phyloP scores from a whole-genome alignment of 1,140 invertebrate species.

The Euwallacea fornicatus region DNA sequence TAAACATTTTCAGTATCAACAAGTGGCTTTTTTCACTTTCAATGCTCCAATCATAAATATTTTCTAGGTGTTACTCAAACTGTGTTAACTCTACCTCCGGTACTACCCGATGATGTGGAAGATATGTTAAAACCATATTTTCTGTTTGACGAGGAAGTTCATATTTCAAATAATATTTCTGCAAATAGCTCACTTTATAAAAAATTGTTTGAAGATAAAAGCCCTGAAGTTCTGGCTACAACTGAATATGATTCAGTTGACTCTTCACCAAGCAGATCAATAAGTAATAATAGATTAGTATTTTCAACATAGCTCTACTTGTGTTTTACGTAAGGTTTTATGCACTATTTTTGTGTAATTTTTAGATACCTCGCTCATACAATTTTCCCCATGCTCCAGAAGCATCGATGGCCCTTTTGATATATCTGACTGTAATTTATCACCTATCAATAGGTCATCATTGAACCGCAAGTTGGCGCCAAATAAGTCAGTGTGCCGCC shows the following conservation, averaged over 20 bases:
- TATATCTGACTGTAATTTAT: conserved; percentile 42
- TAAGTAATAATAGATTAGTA: too few species aligned
- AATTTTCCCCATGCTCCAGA: too few species aligned
- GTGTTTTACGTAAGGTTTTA: too few species aligned
- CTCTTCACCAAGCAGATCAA: background rate
- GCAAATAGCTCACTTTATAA: conserved; percentile 41
- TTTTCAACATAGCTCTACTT: too few species aligned
- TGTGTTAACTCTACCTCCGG: conserved; percentile 46
- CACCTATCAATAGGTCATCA: conserved; percentile 42
- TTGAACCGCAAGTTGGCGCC: conserved; percentile 7
- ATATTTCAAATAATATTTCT: background rate
- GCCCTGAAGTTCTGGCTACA: background rate
- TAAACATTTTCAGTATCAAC: too few species aligned
- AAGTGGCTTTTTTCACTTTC: too few species aligned
- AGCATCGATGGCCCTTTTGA: too few species aligned
- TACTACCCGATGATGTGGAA: conserved; percentile 62
- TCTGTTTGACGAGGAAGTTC: conserved; percentile 55
- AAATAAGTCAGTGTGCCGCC: conserved; percentile 36
- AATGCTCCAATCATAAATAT: background rate
- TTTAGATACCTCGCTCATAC: too few species aligned
- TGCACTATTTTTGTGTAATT: too few species aligned
- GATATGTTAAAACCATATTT: conserved; percentile 62
- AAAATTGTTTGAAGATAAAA: conserved; percentile 46
- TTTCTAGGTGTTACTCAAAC: conserved; percentile 45
- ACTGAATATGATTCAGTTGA: background rate